Evolutionary conservation across 2,797 vertebrate genomes (phyloP).

Genomic region (Cephalopachus bancanus): DNA sequence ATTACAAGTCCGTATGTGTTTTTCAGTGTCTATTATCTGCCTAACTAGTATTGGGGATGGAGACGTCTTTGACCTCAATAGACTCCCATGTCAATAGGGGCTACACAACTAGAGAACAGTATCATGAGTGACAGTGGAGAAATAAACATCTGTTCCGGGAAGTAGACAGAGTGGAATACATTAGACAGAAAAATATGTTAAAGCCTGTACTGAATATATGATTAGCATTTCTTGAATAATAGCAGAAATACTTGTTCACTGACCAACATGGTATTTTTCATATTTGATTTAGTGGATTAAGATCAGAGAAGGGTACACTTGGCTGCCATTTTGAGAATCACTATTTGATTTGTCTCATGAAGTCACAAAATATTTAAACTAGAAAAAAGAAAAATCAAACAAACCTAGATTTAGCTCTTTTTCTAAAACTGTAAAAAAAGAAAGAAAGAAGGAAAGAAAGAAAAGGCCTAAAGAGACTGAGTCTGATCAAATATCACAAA

Average conservation of each 20-base stretch:
- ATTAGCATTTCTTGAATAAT: constrained; percentile 42
- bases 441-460: background rate
- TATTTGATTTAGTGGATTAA: background rate
- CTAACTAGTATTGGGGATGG: background rate
- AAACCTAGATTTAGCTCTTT: background rate
- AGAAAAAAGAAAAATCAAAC: background rate
- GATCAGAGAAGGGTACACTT: background rate
- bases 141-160: background rate
- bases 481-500: background rate
- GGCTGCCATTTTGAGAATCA: constrained; percentile 7
- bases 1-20: background rate
- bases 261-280: background rate
- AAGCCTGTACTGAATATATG: background rate
- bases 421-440: constrained; percentile 46
- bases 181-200: background rate
- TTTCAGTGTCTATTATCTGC: background rate
- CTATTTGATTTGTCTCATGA: background rate
- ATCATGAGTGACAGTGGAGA: background rate
- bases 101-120: background rate
- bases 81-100: background rate
- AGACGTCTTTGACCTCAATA: background rate
- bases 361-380: constrained; percentile 53
- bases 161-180: constrained; percentile 37
- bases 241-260: background rate
- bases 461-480: background rate